Evolutionary conservation across 1,140 invertebrate species (phyloP).

Genomic region (Lethrus apterus): DNA sequence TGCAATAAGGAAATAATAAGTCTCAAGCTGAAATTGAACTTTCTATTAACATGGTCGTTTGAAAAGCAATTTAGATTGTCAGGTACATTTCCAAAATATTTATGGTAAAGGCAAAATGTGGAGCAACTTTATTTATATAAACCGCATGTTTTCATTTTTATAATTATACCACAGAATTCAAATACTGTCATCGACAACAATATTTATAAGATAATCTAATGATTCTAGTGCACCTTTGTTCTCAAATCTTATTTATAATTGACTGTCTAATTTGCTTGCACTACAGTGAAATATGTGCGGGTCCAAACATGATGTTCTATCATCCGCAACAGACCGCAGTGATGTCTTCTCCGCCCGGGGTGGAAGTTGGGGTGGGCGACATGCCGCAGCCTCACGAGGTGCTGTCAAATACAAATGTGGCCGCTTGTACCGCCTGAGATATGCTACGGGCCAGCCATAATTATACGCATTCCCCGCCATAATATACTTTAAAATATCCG

Average conservation of each 20-base stretch:
- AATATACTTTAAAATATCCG: conserved; percentile 10
- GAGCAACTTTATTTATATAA: too few relatives aligned
- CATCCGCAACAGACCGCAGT: conserved; percentile 15
- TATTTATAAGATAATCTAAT: too few relatives aligned
- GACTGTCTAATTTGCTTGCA: conserved; percentile 5
- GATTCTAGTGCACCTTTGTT: too few relatives aligned
- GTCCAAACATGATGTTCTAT: conserved; percentile 13
- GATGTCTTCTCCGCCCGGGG: conserved; percentile 14
- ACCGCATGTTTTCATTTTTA: too few relatives aligned
- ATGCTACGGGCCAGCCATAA: conserved; percentile 17
- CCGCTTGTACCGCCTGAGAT: conserved; percentile 27
- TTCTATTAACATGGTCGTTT: too few relatives aligned
- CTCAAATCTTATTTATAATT: not conserved
- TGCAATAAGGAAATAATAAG: too few relatives aligned
- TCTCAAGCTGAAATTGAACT: too few relatives aligned
- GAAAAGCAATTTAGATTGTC: too few relatives aligned
- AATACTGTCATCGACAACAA: too few relatives aligned
- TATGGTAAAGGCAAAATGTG: too few relatives aligned
- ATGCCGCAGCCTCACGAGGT: conserved; percentile 16
- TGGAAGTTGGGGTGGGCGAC: conserved; percentile 15
- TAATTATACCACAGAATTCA: too few relatives aligned
- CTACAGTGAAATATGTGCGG: conserved; percentile 9
- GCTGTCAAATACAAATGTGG: conserved; percentile 26
- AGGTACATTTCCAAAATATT: too few relatives aligned
- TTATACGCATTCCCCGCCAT: conserved; percentile 13